Conservation (phyloP, 2,113 vertebrate genomes). For the Platysternon megacephalum region DNA sequence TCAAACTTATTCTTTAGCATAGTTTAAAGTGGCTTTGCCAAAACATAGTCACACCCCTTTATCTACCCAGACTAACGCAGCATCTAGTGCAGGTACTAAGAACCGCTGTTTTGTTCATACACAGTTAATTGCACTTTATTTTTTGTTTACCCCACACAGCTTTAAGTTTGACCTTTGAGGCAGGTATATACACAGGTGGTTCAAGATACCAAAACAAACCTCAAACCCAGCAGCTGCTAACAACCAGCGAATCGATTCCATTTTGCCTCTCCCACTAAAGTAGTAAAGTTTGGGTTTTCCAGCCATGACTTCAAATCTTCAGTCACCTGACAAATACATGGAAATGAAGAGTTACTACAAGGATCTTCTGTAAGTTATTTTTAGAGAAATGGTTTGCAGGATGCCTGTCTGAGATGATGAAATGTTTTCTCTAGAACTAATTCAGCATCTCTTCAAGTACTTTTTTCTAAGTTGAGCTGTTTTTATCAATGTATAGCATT, state of each 20-base stretch:
- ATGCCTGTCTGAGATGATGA: neutral
- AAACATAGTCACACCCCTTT: neutral
- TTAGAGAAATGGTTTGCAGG: neutral
- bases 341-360: neutral
- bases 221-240: conserved; percentile 84
- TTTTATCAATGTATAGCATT: neutral
- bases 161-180: neutral
- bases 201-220: conserved; percentile 66
- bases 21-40: neutral
- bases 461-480: neutral
- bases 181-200: neutral
- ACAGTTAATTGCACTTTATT: neutral
- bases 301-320: conserved; percentile 75
- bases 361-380: neutral
- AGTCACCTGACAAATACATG: conserved; percentile 33
- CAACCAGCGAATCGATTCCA: conserved; percentile 91
- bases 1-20: neutral
- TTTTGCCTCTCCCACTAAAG: conserved; percentile 90
- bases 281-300: conserved; percentile 84
- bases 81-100: neutral
- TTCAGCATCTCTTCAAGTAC: neutral
- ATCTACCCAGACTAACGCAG: neutral
- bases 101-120: neutral
- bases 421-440: neutral
- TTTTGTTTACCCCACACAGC: neutral